phyloP scores from a whole-genome alignment of 2,113 vertebrate species.

The Sinocyclocheilus rhinocerous region DNA sequence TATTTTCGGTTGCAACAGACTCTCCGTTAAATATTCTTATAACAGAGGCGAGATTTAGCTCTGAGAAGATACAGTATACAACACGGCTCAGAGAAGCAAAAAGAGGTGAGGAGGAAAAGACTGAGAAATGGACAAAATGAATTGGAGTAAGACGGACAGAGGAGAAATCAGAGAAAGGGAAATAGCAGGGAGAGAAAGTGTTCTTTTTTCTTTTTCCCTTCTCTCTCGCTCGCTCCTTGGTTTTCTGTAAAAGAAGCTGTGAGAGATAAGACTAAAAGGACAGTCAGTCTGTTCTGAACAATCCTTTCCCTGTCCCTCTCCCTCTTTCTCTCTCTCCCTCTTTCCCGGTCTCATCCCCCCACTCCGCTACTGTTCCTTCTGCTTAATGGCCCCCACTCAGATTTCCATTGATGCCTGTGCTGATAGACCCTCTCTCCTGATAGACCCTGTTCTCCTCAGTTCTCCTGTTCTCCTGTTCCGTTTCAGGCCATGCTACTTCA shows the following conservation, averaged over 20 bases:
- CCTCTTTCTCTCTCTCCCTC: conserved; percentile 23
- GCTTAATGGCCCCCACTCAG: conserved; percentile 78
- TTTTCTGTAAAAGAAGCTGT: conserved; percentile 82
- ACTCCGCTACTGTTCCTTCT: conserved; percentile 70
- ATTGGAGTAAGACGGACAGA: conserved; percentile 58
- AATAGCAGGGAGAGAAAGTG: conserved; percentile 69
- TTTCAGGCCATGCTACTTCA: conserved; percentile 47
- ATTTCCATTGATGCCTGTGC: conserved; percentile 75
- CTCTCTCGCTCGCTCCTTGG: conserved; percentile 68
- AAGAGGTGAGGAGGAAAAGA: conserved; percentile 55
- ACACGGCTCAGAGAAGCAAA: conserved; percentile 58
- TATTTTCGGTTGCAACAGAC: not conserved
- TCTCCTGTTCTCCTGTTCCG: conserved; percentile 70
- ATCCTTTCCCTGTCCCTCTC: conserved; percentile 78
- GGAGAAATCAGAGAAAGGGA: conserved; percentile 77
- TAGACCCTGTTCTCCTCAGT: conserved; percentile 66
- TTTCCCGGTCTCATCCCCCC: conserved; percentile 50
- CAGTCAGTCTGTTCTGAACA: conserved; percentile 81
- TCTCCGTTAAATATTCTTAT: not conserved
- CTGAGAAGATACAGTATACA: not conserved
- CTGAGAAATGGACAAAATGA: conserved; percentile 71
- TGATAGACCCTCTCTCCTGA: conserved; percentile 63
- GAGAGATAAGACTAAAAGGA: conserved; percentile 84
- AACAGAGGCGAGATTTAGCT: not conserved
- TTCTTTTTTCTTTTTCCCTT: conserved; percentile 63